phyloP scores from a whole-genome alignment of 2,888 invertebrate species.

The Drosophila rellima region DNA sequence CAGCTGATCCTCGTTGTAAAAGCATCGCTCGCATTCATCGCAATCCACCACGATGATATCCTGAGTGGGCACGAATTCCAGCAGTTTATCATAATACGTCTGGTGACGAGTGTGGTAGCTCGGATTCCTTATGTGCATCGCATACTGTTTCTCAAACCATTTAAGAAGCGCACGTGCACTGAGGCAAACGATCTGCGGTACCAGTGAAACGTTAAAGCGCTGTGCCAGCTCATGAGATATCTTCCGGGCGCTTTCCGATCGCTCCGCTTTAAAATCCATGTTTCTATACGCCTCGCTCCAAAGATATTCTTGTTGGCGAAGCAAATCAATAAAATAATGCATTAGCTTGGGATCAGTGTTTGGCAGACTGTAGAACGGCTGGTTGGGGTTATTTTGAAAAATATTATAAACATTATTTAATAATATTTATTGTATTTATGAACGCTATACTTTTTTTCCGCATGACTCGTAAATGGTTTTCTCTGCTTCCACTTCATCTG shows the following conservation, averaged over 20 bases:
- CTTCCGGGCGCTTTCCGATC: slow-evolving; percentile 22
- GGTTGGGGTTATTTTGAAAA: slow-evolving; percentile 14
- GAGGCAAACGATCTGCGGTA: slow-evolving; percentile 18
- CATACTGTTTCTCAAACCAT: slow-evolving; percentile 53
- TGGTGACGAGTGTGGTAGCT: slow-evolving; percentile 27
- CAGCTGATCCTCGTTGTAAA: slow-evolving; percentile 40
- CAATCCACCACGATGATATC: slow-evolving; percentile 37
- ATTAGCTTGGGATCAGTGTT: slow-evolving; percentile 39
- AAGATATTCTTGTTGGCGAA: slow-evolving; percentile 30
- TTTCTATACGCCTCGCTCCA: slow-evolving; percentile 31
- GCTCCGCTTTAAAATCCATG: slow-evolving; percentile 23
- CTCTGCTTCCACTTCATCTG: neutral
- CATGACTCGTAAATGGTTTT: neutral
- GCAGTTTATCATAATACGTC: slow-evolving; percentile 33
- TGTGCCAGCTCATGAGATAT: slow-evolving; percentile 24
- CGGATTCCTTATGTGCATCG: slow-evolving; percentile 6
- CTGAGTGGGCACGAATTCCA: slow-evolving; percentile 43
- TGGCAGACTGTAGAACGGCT: slow-evolving; percentile 46
- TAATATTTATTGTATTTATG: neutral
- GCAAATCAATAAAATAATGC: slow-evolving; percentile 42
- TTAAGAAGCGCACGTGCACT: slow-evolving; percentile 35
- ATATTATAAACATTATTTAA: neutral
- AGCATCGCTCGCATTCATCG: slow-evolving; percentile 40
- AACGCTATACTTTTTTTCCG: neutral
- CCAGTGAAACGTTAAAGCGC: slow-evolving; percentile 18